Percentiles rank a stretch among this genome's conserved stretches.
phyloP scores from a whole-genome alignment of 2,888 invertebrate genomes.

The Dorcus parallelipipedus region DNA sequence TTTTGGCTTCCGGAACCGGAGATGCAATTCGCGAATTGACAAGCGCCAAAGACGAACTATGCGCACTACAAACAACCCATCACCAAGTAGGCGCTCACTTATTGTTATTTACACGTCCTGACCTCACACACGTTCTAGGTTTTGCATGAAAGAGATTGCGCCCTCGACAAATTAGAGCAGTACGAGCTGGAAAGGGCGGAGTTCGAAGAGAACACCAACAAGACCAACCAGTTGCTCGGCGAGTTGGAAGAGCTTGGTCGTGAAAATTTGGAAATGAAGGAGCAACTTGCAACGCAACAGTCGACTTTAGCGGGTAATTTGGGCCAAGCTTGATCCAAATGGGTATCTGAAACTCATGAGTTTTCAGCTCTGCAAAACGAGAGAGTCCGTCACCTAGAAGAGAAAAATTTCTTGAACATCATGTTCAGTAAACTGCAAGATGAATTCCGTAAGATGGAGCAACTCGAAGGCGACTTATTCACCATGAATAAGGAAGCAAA shows the following conservation, averaged over 20 bases:
- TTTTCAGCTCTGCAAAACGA: slow-evolving; percentile 36
- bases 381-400: slow-evolving; percentile 40
- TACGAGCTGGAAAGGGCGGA: slow-evolving; percentile 21
- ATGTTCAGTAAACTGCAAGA: slow-evolving; percentile 40
- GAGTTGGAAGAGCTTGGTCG: slow-evolving; percentile 31
- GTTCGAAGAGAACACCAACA: slow-evolving; percentile 31
- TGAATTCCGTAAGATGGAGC: slow-evolving; percentile 37
- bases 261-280: slow-evolving; percentile 29
- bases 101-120: not conserved
- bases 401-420: slow-evolving; percentile 39
- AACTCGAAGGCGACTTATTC: slow-evolving; percentile 38
- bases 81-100: not conserved
- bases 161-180: slow-evolving; percentile 26
- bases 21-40: slow-evolving; percentile 38
- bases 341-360: not conserved
- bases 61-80: slow-evolving; percentile 32
- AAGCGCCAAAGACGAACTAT: slow-evolving; percentile 36
- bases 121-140: slow-evolving; percentile 14
- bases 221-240: slow-evolving; percentile 31
- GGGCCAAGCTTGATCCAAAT: not conserved
- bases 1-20: slow-evolving; percentile 37
- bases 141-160: slow-evolving; percentile 25
- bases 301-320: slow-evolving; percentile 32
- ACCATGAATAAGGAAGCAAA: slow-evolving; percentile 41
- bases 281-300: slow-evolving; percentile 36